These are phyloP conservation scores for Leguminivora glycinivorella DNA, from an alignment of 1,140 invertebrate genomes.

Conservation along the genomic window DNA sequence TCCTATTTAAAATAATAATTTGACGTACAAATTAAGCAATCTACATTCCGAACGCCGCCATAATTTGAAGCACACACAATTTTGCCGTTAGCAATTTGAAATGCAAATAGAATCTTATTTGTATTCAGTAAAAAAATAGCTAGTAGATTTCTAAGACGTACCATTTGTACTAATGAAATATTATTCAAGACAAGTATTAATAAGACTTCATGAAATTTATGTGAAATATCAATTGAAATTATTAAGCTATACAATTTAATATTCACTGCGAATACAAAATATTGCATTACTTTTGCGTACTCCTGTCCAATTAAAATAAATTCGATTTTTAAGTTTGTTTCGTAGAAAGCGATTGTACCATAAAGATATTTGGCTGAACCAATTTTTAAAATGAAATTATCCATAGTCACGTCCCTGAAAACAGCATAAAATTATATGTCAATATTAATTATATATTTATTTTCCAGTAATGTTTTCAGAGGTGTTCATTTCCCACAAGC, in stretches of 20 bases:
- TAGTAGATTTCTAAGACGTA: conserved; percentile 13
- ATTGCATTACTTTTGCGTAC: background rate
- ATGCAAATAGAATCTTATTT: conserved; percentile 21
- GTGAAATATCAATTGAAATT: background rate
- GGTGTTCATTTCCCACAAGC: background rate
- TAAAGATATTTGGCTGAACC: no score
- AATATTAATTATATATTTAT: background rate
- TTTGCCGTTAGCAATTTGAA: conserved; percentile 27
- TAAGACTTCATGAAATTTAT: background rate
- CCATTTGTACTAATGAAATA: conserved; percentile 25
- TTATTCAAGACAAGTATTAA: conserved; percentile 16
- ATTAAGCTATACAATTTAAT: background rate
- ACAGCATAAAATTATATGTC: background rate
- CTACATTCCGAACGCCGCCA: conserved; percentile 4
- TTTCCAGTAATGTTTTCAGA: background rate
- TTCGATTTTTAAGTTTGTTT: no score
- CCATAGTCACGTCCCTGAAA: background rate
- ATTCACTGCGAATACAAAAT: background rate
- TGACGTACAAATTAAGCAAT: conserved; percentile 17
- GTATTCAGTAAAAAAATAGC: conserved; percentile 26
- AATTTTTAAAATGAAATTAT: no score
- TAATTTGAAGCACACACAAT: conserved; percentile 25
- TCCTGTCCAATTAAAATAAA: no score
- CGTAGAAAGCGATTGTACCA: no score
- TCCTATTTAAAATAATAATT: conserved; percentile 23